Percentiles rank a stretch among this genome's conserved stretches.
Evolutionary conservation across 2,888 invertebrate genomes (phyloP).

Genomic region (Petrolisthes cinctipes): DNA sequence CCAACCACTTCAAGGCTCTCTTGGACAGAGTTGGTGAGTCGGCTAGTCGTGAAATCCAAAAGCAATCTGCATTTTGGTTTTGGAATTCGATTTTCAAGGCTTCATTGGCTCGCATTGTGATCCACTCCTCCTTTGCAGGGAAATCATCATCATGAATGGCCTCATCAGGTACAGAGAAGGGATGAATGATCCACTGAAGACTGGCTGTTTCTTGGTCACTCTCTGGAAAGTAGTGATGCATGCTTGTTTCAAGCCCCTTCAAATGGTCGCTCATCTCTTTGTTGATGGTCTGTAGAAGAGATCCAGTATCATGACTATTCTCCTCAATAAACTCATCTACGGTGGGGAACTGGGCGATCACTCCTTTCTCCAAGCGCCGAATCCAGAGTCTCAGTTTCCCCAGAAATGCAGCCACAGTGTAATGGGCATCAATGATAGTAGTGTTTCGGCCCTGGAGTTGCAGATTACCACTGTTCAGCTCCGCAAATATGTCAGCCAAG

Average conservation of each 20-base stretch:
- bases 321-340: constrained; percentile 15
- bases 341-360: constrained; percentile 46
- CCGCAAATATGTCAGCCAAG: constrained; percentile 43
- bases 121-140: constrained; percentile 46
- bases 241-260: constrained; percentile 22
- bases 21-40: constrained; percentile 31
- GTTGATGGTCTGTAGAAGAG: constrained; percentile 33
- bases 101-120: constrained; percentile 48
- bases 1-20: constrained; percentile 40
- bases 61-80: no score
- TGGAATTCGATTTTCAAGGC: constrained; percentile 48
- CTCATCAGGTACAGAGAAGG: constrained; percentile 53
- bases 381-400: constrained; percentile 48
- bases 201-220: constrained; percentile 35
- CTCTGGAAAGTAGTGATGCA: constrained; percentile 41
- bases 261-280: constrained; percentile 34
- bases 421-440: constrained; percentile 41
- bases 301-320: constrained; percentile 33
- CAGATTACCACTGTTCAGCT: constrained; percentile 42
- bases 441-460: constrained; percentile 42
- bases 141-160: constrained; percentile 52
- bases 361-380: constrained; percentile 17
- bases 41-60: constrained; percentile 50
- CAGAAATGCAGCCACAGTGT: constrained; percentile 36
- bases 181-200: constrained; percentile 43